Conservation (phyloP, 1,140 invertebrate genomes). For the Tetramorium alpestre region DNA sequence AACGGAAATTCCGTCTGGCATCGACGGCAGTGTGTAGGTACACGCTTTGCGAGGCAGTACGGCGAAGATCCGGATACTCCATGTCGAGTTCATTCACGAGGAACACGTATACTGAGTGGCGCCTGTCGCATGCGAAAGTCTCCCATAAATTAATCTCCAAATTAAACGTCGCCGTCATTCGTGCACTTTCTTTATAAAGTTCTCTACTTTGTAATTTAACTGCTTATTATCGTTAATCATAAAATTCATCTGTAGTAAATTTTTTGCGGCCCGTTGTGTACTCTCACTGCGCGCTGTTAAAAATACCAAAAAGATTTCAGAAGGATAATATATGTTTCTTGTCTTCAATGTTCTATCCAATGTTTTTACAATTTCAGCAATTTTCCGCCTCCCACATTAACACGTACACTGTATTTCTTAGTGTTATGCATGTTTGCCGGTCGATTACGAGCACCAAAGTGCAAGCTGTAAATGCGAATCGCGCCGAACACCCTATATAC, state of each 20-base stretch:
- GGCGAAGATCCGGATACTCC: conserved; percentile 19
- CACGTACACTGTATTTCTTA: background rate
- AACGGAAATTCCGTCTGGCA: conserved; percentile 25
- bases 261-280: background rate
- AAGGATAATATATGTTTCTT: background rate
- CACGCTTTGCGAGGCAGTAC: background rate
- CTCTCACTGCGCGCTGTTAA: background rate
- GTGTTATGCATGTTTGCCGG: background rate
- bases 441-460: conserved; percentile 1
- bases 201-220: background rate
- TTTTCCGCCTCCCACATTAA: background rate
- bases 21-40: background rate
- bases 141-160: background rate
- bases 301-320: background rate
- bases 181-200: background rate
- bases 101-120: background rate
- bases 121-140: background rate
- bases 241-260: background rate
- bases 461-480: background rate
- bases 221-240: background rate
- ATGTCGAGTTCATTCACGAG: conserved; percentile 40
- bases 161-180: background rate
- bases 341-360: background rate
- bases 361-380: background rate
- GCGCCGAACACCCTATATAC: conserved; percentile 38